Percentiles rank a stretch among this genome's conserved stretches.
These are phyloP conservation scores for Oncorhynchus clarkii DNA, from an alignment of 2,113 vertebrate species.

Conservation along the genomic window DNA sequence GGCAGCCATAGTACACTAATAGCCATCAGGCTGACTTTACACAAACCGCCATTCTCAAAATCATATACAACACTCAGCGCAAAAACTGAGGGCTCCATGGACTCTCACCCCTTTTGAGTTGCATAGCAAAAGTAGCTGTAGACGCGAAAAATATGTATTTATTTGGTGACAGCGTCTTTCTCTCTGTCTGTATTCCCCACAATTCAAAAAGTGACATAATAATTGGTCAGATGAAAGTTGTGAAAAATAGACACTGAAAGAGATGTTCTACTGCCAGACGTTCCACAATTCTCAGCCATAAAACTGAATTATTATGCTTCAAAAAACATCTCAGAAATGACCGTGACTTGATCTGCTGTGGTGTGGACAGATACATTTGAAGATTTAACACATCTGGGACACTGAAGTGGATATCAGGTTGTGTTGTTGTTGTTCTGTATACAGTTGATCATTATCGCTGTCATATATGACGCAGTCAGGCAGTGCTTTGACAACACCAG, in stretches of 20 bases:
- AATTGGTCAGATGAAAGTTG: conserved; percentile 41
- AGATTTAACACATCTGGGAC: too few relatives aligned
- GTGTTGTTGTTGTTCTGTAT: too few relatives aligned
- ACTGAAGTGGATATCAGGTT: too few relatives aligned
- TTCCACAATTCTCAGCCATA: neutral
- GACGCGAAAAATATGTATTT: conserved; percentile 51
- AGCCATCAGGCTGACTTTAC: conserved; percentile 10
- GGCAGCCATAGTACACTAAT: conserved; percentile 52
- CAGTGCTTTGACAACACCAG: neutral
- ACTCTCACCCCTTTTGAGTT: conserved; percentile 9
- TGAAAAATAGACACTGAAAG: conserved; percentile 23
- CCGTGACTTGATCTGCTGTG: too few relatives aligned
- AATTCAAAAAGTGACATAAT: conserved; percentile 30
- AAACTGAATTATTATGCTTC: neutral
- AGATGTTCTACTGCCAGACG: neutral
- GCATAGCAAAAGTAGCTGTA: conserved; percentile 31
- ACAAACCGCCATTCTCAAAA: conserved; percentile 45
- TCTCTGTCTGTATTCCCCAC: conserved; percentile 39
- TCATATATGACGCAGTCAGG: too few relatives aligned
- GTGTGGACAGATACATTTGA: too few relatives aligned
- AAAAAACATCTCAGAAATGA: neutral
- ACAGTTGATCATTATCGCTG: too few relatives aligned
- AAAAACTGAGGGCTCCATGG: conserved; percentile 36
- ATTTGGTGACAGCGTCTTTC: conserved; percentile 60
- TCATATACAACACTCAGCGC: conserved; percentile 55